Evolutionary conservation across 2,888 invertebrate species (phyloP), one percentile per base, ranked within the genome.

Genomic region (Pollenia griseotomentosa): DNA sequence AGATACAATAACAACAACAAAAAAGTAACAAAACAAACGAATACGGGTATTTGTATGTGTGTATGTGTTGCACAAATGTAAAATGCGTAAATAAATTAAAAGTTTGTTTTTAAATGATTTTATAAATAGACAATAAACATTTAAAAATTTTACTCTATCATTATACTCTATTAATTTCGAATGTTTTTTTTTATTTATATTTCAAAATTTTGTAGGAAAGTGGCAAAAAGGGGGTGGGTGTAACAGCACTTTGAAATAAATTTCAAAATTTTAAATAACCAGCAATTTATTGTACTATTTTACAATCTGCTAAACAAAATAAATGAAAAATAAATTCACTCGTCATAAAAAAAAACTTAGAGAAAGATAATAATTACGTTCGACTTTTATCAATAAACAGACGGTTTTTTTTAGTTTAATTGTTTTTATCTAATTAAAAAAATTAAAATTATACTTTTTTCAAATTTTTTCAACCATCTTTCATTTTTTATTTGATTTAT

Each of bases 21-120:
- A 73, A 19, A 57, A 61, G 23, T 23, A 53, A 1, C 8, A 46
- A 40, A 7, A 46, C 16, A 57, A 42, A 10, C 3, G 33, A 42
- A 63, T 19, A 66, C 48, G 65, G 73, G 48, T 73, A 53, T 55
- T 11, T 48, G 10, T 19, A n/a, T 19, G 59, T 55, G 40, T 70
- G 33, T 44, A n/a, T 1, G 46, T 57, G 19, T 70, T 68, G 70
- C 59, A 44, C 79, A 79, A 70, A 70, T 61, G 23, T 53, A 44
- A 70, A 51, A 70, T 70, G 79, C 61, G 79, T 79, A 70, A 70
- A 79, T 70, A 79, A 79, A 70, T 79, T 78, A 57, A 78, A 68
- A 59, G 68, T 78, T 68, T 48, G 8, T 78, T 79, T 77, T 70
- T n/a, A 70, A n/a, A 53, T 70, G 68, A 48, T 48, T 79, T 78